Base-by-base conservation (phyloP, 2,113 vertebrate species). In the crab-eating macaque (Macaca fascicularis) region DNA sequence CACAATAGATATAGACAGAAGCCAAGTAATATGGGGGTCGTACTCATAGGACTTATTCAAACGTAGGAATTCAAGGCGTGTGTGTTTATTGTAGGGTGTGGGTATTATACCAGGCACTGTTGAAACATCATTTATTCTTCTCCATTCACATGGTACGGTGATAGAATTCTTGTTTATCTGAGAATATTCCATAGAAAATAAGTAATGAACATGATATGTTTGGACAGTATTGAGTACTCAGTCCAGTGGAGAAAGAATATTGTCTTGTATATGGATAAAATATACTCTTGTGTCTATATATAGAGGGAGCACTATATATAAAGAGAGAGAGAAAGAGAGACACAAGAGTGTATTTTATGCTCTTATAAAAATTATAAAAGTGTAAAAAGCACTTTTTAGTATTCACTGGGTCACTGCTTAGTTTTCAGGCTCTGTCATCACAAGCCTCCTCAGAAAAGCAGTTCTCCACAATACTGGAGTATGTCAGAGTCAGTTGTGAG, bases 61-160 rank as follows among this genome's bases (percentile, higher is more conserved):
- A 90, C 75, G 25, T 70, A 16, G 32, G 1, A 75, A 45, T 45
- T n/a, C 35, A 92, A 72, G 55, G 50, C 17, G 91, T 38, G 10
- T 35, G 2, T 43, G 48, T 45, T 78, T 86, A 79, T 76, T 32
- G 0, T 27, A 20, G 30, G 38, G 4, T 72, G 4, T 70, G 38
- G 20, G 2, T 74, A 30, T 76, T 95, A 25, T 72, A 90, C 5
- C 20, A 82, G n/a, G 32, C 10, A 40, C 22, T 78, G 8, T 38
- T 85, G 27, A 94, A 88, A 81, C 22, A 11, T 17, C 22, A 57
- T 20, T 83, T 79, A 57, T 57, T 86, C 78, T 57, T 92, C 17
- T 89, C 52, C 11, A 61, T 10, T 92, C 8, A 76, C 6, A 17
- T 22, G 30, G 3, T 32, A 91, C 8, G 78, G 8, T 67, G 23